A percentile compares a stretch with the other conserved stretches of the same genome.
Conservation (phyloP, 1,140 invertebrate species). For the Drosophila nasuta region DNA sequence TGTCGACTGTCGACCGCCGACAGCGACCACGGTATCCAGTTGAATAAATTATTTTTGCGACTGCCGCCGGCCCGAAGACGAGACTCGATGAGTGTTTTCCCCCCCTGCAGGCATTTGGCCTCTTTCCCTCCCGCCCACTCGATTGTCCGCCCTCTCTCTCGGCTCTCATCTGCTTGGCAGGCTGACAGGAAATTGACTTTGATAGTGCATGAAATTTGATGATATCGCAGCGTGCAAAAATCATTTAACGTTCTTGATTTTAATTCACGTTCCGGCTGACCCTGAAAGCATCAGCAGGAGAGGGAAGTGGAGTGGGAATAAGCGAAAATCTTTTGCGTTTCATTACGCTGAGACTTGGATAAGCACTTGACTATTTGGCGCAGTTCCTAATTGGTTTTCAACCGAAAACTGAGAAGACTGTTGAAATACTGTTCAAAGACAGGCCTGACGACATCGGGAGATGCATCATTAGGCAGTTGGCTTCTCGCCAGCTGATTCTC, state of each 20-base stretch:
- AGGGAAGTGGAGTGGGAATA: not conserved
- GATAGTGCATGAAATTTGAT: slow-evolving; percentile 83
- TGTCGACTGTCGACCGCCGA: slow-evolving; percentile 20
- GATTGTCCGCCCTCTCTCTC: not conserved
- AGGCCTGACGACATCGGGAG: slow-evolving; percentile 63
- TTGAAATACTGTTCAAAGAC: slow-evolving; percentile 48
- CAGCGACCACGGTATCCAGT: slow-evolving; percentile 64
- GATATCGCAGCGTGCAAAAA: slow-evolving; percentile 57
- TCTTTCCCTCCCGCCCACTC: slow-evolving; percentile 3
- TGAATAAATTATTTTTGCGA: slow-evolving; percentile 81
- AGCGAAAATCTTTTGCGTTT: too few relatives aligned
- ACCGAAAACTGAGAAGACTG: slow-evolving; percentile 6
- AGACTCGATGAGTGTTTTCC: slow-evolving; percentile 21
- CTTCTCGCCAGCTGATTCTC: slow-evolving; percentile 41
- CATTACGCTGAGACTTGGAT: not conserved
- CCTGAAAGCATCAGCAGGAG: not conserved
- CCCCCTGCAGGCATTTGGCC: slow-evolving; percentile 24
- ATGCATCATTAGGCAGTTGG: slow-evolving; percentile 74
- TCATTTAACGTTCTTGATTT: slow-evolving; percentile 62
- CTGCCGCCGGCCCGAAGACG: slow-evolving; percentile 32
- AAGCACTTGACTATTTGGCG: slow-evolving; percentile 47
- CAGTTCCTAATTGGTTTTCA: slow-evolving; percentile 69
- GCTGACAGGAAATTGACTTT: slow-evolving; percentile 76
- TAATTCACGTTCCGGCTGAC: slow-evolving; percentile 21
- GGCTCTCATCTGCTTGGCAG: not conserved